phyloP scores from a whole-genome alignment of 1,140 invertebrate genomes.

The Neomicropteryx cornuta region DNA sequence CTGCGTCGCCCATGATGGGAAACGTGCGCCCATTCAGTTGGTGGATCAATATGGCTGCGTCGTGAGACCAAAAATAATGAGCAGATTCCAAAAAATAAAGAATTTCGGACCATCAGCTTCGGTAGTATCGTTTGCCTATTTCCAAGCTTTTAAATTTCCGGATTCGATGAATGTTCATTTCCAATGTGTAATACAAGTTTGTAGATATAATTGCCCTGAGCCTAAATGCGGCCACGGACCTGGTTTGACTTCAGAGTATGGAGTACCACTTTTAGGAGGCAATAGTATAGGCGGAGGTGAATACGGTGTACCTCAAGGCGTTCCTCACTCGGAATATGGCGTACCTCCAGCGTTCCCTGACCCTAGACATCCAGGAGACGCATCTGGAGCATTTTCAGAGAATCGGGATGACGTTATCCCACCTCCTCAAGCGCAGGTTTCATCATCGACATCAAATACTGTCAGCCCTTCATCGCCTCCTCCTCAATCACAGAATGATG shows the following conservation, averaged over 20 bases:
- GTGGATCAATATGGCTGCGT: conserved; percentile 89
- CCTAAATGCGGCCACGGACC: conserved; percentile 65
- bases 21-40: conserved; percentile 82
- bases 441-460: conserved; percentile 53
- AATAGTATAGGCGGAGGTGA: conserved; percentile 46
- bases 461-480: conserved; percentile 55
- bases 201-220: conserved; percentile 85
- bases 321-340: conserved; percentile 52
- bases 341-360: conserved; percentile 69
- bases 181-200: conserved; percentile 93
- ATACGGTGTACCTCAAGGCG: conserved; percentile 51
- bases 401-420: conserved; percentile 68
- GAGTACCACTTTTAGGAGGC: conserved; percentile 50
- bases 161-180: conserved; percentile 96
- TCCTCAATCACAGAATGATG: conserved; percentile 30
- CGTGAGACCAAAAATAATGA: conserved; percentile 87
- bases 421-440: conserved; percentile 60
- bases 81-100: conserved; percentile 90
- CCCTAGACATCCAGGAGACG: conserved; percentile 69
- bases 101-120: conserved; percentile 90
- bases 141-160: conserved; percentile 95
- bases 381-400: conserved; percentile 69
- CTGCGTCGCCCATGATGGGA: conserved; percentile 89
- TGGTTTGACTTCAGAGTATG: conserved; percentile 56
- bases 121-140: conserved; percentile 89